A percentile compares a stretch with the other conserved stretches of the same genome.
Conservation (phyloP, 2,888 invertebrate genomes). For the Coronaproctus castanopsis region DNA sequence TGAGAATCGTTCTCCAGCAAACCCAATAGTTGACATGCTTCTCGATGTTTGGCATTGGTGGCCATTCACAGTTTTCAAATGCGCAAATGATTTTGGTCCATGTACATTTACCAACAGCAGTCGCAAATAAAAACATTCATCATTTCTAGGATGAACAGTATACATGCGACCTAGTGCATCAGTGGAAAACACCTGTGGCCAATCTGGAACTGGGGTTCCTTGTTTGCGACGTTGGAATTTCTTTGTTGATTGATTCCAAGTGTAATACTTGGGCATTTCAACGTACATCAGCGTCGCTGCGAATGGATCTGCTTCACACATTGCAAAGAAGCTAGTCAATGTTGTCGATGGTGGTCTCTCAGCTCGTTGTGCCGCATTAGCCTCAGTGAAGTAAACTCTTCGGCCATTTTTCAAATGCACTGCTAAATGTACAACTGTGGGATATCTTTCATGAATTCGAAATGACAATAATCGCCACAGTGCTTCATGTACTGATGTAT, state of each 20-base stretch:
- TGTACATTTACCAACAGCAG: constrained; percentile 16
- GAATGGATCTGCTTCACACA: neutral
- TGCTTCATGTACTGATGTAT: constrained; percentile 6
- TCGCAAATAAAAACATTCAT: constrained; percentile 16
- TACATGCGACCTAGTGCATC: constrained; percentile 5
- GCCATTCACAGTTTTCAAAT: constrained; percentile 23
- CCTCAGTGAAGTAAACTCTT: constrained; percentile 8
- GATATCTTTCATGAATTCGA: constrained; percentile 10
- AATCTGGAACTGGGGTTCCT: constrained; percentile 3
- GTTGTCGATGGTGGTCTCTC: constrained; percentile 5
- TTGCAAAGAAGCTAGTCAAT: constrained; percentile 3
- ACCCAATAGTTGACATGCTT: constrained; percentile 22
- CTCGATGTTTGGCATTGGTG: constrained; percentile 20
- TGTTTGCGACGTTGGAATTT: constrained; percentile 2
- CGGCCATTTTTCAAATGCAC: constrained; percentile 12
- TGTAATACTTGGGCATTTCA: constrained; percentile 8
- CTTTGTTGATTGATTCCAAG: neutral
- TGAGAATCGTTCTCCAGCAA: constrained; percentile 24
- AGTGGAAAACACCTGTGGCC: neutral
- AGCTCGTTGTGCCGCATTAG: neutral
- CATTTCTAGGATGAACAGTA: constrained; percentile 11
- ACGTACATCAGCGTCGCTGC: constrained; percentile 3
- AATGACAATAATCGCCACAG: constrained; percentile 10
- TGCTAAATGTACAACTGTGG: constrained; percentile 10
- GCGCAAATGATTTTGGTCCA: constrained; percentile 20